Base-by-base conservation (phyloP, 1,140 invertebrate species). In the Diorhabda elongata region DNA sequence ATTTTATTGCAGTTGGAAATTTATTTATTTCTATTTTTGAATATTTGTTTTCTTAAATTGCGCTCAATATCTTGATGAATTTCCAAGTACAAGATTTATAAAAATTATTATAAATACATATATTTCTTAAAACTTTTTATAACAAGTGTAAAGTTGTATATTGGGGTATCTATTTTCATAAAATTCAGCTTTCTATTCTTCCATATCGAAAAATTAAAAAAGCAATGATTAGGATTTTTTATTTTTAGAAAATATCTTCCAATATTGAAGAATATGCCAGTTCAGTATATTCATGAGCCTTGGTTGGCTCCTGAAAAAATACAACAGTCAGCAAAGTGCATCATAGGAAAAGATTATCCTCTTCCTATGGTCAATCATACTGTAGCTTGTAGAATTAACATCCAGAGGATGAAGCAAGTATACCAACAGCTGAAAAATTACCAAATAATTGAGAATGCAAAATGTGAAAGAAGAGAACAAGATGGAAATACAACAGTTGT, bases 271-370 rank as follows among this genome's bases (percentile, higher is more conserved):
- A 91, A 91, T 73, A 92, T 93, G 80, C 94, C 93, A 2, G 87
- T 89, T 3, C 87, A 90, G 73, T 96, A 93, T 79, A 94, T 96
- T 69, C 93, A 95, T 78, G 93, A 95, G 76, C 94, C 94, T 1
- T 97, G 94, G 94, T 88, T 87, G 71, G 92, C 93, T 1, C 92
- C 94, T 0, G 86, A 91, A 60, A 82, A 82, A 59, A 87, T 95
- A 4, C 94, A 97, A 79, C 82, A 85, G 74, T 84, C 89, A n/a
- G 89, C 92, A 0, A 90, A 90, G 74, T 97, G 94, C 81, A 87
- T 93, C 11, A 87, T 96, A 57, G 93, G 94, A 3, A 86, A 88
- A 74, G 91, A 96, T 78, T 96, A 96, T 79, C 90, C 94, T 1
- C 71, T 92, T 69, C 93, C 94, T 2, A 96, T 97, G 85, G 88